Percentiles rank a stretch among this genome's conserved stretches.
Evolutionary conservation across 2,888 invertebrate species (phyloP).

Genomic region (Ernsta delagoae): DNA sequence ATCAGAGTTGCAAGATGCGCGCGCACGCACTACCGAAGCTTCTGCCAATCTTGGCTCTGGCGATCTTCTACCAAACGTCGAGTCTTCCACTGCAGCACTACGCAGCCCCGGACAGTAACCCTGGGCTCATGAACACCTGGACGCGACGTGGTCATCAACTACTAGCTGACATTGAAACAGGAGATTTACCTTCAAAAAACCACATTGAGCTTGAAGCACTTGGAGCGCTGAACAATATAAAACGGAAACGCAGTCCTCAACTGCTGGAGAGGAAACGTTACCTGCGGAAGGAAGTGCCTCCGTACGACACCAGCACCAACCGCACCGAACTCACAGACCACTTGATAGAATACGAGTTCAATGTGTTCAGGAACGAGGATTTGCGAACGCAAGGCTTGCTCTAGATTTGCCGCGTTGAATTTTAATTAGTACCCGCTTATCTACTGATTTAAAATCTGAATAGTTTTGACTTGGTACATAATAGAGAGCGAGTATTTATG

Average conservation of each 20-base stretch:
- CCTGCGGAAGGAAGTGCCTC: background rate
- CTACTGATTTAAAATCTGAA: background rate
- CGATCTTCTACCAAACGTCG: background rate
- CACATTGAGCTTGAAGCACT: background rate
- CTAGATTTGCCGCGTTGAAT: constrained; percentile 21
- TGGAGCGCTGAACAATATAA: background rate
- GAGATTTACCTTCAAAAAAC: background rate
- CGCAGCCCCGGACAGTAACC: no score
- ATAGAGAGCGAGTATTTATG: no score
- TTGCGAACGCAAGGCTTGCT: constrained; percentile 8
- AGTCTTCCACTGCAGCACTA: background rate
- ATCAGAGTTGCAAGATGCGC: constrained; percentile 41
- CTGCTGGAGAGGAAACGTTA: constrained; percentile 9
- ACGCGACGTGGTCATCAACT: background rate
- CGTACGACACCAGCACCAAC: background rate
- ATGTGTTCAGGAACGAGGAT: constrained; percentile 17
- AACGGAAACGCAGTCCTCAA: constrained; percentile 11
- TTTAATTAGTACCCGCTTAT: constrained; percentile 21
- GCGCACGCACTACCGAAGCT: constrained; percentile 28
- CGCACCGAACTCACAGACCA: background rate
- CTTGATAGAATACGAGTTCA: constrained; percentile 23
- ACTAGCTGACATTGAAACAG: background rate
- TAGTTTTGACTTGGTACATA: no score
- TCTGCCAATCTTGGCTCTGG: background rate
- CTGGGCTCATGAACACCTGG: background rate